Percentiles rank a stretch among this genome's conserved stretches.
Conservation (phyloP, 2,113 vertebrate species). For the Procavia capensis region DNA sequence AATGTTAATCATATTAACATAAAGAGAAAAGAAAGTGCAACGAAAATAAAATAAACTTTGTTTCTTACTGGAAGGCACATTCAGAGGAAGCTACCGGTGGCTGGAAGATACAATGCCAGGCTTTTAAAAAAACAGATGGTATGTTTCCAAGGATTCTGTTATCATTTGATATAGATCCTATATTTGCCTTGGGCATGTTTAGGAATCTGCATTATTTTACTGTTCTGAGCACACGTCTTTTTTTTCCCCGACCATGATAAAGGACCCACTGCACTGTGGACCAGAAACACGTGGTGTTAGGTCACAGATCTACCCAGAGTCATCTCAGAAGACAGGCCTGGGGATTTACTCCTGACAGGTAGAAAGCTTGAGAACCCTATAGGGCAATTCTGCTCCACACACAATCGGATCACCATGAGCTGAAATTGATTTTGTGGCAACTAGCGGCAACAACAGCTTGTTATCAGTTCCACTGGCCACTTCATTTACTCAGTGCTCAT, state of each 20-base stretch:
- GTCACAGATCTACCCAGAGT: neutral
- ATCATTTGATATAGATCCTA: neutral
- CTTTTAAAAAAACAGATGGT: neutral
- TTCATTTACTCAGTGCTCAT: conserved; percentile 80
- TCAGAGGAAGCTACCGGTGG: neutral
- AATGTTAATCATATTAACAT: neutral
- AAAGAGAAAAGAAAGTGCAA: neutral
- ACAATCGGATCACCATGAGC: neutral
- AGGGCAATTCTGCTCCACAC: neutral
- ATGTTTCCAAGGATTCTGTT: neutral
- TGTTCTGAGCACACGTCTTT: conserved; percentile 70
- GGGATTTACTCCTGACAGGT: neutral
- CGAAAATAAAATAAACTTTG: neutral
- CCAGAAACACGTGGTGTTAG: conserved; percentile 73
- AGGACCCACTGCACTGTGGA: conserved; percentile 67
- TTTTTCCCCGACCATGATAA: conserved; percentile 79
- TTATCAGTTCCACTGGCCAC: conserved; percentile 80
- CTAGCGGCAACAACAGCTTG: neutral
- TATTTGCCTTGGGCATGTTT: neutral
- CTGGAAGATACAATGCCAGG: neutral
- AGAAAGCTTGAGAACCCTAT: neutral
- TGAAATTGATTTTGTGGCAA: neutral
- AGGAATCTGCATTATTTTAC: conserved; percentile 52
- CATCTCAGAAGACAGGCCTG: neutral
- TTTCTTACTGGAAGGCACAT: neutral